Evolutionary conservation across 1,140 invertebrate species (phyloP).

Genomic region (Camponotus floridanus): DNA sequence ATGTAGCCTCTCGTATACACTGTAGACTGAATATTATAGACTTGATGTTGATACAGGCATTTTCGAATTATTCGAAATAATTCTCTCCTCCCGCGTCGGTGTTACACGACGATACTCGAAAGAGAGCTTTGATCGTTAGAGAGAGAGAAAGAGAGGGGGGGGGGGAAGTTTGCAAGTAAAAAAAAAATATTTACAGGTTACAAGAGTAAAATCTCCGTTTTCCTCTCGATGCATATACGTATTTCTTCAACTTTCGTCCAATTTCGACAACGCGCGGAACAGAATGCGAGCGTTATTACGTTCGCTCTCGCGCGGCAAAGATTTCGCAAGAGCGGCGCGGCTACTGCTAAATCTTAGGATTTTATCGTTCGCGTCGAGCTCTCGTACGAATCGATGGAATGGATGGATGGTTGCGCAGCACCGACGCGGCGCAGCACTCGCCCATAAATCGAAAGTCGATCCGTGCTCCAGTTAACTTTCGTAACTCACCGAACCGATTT

Average conservation of each 20-base stretch:
- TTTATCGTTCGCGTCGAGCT: neutral
- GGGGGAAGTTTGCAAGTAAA: no score
- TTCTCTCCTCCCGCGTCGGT: no score
- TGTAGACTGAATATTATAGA: no score
- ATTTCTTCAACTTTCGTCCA: constrained; percentile 8
- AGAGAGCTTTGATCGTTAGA: no score
- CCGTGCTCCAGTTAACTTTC: constrained; percentile 78
- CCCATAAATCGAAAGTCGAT: constrained; percentile 76
- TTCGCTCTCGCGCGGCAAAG: constrained; percentile 22
- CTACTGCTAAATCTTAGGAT: constrained; percentile 26
- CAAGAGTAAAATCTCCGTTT: no score
- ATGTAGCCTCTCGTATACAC: no score
- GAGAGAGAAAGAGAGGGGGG: no score
- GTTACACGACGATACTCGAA: no score
- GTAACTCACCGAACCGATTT: constrained; percentile 71
- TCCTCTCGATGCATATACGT: neutral
- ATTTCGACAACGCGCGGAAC: constrained; percentile 27
- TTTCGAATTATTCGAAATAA: no score
- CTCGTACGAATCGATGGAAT: constrained; percentile 24
- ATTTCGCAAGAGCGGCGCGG: constrained; percentile 34
- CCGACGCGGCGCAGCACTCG: neutral
- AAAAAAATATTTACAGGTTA: no score
- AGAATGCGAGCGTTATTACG: constrained; percentile 30
- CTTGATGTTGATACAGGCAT: no score
- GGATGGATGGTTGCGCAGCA: no score